Conservation (phyloP, 2,888 invertebrate species). For the Lymantria dispar region DNA sequence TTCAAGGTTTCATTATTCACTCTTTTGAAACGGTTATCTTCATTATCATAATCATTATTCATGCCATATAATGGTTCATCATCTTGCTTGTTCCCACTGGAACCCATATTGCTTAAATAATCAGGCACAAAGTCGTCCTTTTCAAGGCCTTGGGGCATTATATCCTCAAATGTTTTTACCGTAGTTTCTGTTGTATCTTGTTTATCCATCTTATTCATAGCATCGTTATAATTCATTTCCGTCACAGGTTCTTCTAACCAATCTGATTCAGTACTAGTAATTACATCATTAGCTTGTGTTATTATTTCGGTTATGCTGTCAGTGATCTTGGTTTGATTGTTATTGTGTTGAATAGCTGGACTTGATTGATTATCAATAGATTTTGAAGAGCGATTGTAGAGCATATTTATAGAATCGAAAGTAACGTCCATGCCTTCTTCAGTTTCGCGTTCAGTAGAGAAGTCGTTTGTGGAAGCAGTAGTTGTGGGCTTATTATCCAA, state of each 20-base stretch:
- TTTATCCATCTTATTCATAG: constrained; percentile 51
- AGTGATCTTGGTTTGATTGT: not conserved
- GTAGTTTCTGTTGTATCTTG: constrained; percentile 51
- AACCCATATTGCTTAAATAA: constrained; percentile 59
- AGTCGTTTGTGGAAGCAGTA: constrained; percentile 14
- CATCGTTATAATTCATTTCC: constrained; percentile 57
- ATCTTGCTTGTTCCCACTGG: constrained; percentile 44
- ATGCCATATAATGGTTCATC: constrained; percentile 60
- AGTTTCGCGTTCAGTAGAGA: constrained; percentile 31
- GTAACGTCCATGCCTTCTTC: constrained; percentile 57
- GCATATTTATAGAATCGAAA: constrained; percentile 61
- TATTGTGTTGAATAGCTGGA: not conserved
- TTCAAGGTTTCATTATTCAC: constrained; percentile 43
- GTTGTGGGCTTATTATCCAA: constrained; percentile 35
- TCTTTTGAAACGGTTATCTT: constrained; percentile 61
- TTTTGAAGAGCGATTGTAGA: constrained; percentile 65
- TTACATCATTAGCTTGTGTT: constrained; percentile 29
- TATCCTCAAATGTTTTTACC: constrained; percentile 51
- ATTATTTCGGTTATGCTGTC: constrained; percentile 15
- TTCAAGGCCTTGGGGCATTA: constrained; percentile 44
- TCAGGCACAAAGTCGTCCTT: constrained; percentile 73
- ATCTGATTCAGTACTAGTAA: constrained; percentile 54
- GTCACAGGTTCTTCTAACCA: constrained; percentile 66
- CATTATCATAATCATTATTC: constrained; percentile 63
- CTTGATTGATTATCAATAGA: constrained; percentile 41